Conservation (phyloP, 2,113 vertebrate genomes). For the Macaca nemestrina region DNA sequence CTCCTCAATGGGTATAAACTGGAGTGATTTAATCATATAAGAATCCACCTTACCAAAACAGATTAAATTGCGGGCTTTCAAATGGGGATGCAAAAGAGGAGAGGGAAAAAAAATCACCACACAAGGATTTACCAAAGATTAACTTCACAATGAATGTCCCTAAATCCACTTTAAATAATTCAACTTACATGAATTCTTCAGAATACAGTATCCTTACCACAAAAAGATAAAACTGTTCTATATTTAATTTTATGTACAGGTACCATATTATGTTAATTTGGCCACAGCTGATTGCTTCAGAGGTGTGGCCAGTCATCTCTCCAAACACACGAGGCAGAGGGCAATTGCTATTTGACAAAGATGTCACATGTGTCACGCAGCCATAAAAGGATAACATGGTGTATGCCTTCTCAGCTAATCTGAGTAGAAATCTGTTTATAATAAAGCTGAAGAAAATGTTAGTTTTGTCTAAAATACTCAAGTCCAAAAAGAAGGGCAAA, state of each 20-base stretch:
- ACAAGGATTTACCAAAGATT: not conserved
- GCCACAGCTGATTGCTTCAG: not conserved
- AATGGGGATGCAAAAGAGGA: not conserved
- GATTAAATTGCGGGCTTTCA: conserved; percentile 17
- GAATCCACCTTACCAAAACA: conserved; percentile 18
- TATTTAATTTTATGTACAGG: not conserved
- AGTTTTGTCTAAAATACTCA: not conserved
- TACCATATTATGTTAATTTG: not conserved
- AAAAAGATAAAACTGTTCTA: not conserved
- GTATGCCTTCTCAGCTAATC: not conserved
- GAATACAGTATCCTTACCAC: not conserved
- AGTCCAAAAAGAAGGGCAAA: not conserved
- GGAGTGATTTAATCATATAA: conserved; percentile 16
- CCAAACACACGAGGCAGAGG: not conserved
- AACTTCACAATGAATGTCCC: not conserved
- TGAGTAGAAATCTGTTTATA: not conserved
- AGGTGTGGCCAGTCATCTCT: not conserved
- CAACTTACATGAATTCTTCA: not conserved
- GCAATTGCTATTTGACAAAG: not conserved
- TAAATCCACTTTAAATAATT: conserved; percentile 32
- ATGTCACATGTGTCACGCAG: not conserved
- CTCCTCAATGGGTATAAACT: not conserved
- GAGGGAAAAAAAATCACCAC: not conserved
- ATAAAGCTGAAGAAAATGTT: not conserved
- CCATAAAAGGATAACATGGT: not conserved